phyloP scores from a whole-genome alignment of 2,797 vertebrate species.

The Peromyscus aztecus region DNA sequence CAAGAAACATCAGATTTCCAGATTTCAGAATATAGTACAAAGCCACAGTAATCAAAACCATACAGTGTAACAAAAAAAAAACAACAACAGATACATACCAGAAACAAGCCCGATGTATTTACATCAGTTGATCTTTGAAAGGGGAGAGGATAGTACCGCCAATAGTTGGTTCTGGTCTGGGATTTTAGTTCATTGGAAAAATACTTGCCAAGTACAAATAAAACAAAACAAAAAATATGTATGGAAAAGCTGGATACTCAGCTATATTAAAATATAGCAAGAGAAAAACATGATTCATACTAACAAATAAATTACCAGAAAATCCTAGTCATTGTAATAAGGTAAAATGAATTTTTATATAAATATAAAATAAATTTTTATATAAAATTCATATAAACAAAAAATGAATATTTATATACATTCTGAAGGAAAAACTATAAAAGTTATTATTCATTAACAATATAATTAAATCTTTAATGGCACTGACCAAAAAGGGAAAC shows the following conservation, averaged over 20 bases:
- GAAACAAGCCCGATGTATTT: neutral
- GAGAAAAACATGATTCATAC: neutral
- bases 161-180: neutral
- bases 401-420: neutral
- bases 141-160: neutral
- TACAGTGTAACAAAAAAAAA: neutral
- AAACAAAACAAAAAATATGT: neutral
- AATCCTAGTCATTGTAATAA: neutral
- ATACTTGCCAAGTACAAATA: neutral
- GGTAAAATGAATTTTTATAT: neutral
- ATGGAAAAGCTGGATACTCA: neutral
- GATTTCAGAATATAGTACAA: neutral
- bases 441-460: neutral
- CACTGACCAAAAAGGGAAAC: neutral
- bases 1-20: neutral
- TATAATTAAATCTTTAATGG: neutral
- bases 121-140: neutral
- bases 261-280: neutral
- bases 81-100: neutral
- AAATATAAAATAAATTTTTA: neutral
- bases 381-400: neutral
- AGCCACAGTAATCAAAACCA: neutral
- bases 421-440: neutral
- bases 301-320: neutral
- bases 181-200: neutral